Evolutionary conservation across 2,888 invertebrate species (phyloP), one percentile per base, ranked within the genome.

Genomic region (Brenthis daphne): DNA sequence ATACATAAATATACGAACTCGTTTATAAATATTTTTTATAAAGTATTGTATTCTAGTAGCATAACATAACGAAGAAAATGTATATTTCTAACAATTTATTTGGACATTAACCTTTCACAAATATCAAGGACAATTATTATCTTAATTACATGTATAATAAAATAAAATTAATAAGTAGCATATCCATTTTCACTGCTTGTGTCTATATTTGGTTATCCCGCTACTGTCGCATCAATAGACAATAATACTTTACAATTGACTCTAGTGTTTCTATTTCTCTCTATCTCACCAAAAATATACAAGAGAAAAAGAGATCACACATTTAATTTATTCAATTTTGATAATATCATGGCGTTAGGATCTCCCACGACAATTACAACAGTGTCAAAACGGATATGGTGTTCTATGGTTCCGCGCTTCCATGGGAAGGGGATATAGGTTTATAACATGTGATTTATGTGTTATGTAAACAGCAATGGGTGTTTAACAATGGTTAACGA

Each of bases 341-440:
- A 79, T 61, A 79, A 79, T 71, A 76, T 72, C 73, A 71, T 73
- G 70, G 74, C 74, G 78, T 56, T 73, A 72, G 76, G 69, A 74
- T 76, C 78, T 89, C 90, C 82, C 90, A 89, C 89, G 88, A 81
- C 82, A 85, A 88, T 89, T 87, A 86, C 82, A 79, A 79, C 73
- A 76, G 82, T 84, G 87, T 86, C 82, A 84, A 86, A 87, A 80
- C 90, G 91, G 91, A 90, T 86, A 83, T 79, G 81, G 82, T 83
- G 86, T 86, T 85, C 87, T 85, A 81, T 78, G 81, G 82, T 84
- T 87, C 87, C 84, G 82, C 74, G 75, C 73, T 78, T 72, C 73
- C 73, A 61, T 71, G 76, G 80, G 74, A 78, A 80, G 79, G 86
- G 81, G 79, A 75, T 77, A 73, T 74, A 73, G 68, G 47, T 72